Evolutionary conservation across 1,140 invertebrate species (phyloP).

Genomic region (Neodiprion virginianus): DNA sequence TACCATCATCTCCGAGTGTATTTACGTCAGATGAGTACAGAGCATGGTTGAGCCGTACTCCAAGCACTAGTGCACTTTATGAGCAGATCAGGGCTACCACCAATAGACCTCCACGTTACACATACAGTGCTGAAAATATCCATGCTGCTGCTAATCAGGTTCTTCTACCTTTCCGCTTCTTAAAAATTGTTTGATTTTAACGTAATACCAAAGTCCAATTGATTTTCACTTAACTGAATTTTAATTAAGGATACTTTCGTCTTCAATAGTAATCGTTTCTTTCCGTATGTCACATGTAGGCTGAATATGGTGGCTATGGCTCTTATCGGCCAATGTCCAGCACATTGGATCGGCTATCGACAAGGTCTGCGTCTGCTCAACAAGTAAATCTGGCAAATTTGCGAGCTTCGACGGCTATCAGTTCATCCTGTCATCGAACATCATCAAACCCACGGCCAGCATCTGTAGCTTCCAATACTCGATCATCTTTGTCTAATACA

Average conservation of each 20-base stretch:
- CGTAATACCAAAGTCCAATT: slow-evolving; percentile 33
- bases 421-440: slow-evolving; percentile 55
- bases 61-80: slow-evolving; percentile 91
- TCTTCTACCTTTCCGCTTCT: slow-evolving; percentile 44
- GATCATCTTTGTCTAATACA: slow-evolving; percentile 48
- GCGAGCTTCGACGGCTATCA: slow-evolving; percentile 59
- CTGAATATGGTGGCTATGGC: slow-evolving; percentile 59
- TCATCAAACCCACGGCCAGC: slow-evolving; percentile 48
- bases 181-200: slow-evolving; percentile 23
- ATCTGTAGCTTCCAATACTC: slow-evolving; percentile 54
- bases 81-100: slow-evolving; percentile 82
- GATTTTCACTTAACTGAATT: too few relatives aligned
- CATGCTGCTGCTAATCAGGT: slow-evolving; percentile 81
- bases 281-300: slow-evolving; percentile 30
- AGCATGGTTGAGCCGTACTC: slow-evolving; percentile 86
- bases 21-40: slow-evolving; percentile 91
- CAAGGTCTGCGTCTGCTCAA: slow-evolving; percentile 56
- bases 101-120: slow-evolving; percentile 77
- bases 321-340: slow-evolving; percentile 62
- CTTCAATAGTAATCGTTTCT: not conserved
- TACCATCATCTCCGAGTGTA: slow-evolving; percentile 75
- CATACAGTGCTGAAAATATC: slow-evolving; percentile 89
- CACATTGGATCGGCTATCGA: slow-evolving; percentile 58
- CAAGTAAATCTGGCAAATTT: slow-evolving; percentile 60
- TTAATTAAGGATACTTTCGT: too few relatives aligned